Evolutionary conservation across 2,888 invertebrate genomes (phyloP).

Genomic region (Macrophya alboannulata): DNA sequence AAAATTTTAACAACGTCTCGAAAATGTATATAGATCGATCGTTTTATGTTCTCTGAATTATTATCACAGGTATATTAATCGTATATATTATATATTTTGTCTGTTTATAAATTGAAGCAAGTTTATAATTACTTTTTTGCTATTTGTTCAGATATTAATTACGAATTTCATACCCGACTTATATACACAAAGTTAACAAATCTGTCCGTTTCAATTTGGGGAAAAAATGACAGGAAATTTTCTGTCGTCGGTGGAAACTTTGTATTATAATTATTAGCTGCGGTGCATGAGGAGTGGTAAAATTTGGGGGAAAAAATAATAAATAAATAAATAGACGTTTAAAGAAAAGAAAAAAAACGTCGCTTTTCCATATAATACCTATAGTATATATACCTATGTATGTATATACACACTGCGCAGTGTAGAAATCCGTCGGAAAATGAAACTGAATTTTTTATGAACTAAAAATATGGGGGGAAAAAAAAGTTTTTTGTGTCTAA

Average conservation of each 20-base stretch:
- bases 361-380: not conserved
- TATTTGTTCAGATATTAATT: not conserved
- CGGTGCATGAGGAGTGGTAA: too few species aligned
- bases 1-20: not conserved
- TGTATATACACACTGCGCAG: not conserved
- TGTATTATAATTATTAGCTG: not conserved
- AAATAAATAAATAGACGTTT: too few species aligned
- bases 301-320: too few species aligned
- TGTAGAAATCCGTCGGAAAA: not conserved
- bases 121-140: conserved; percentile 1
- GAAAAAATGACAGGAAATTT: not conserved
- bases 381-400: too few species aligned
- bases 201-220: not conserved
- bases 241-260: not conserved
- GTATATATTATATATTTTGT: not conserved
- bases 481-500: not conserved
- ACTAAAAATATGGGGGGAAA: not conserved
- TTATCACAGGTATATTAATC: too few species aligned
- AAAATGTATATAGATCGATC: not conserved
- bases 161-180: not conserved
- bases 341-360: not conserved
- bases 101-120: not conserved
- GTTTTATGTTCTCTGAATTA: not conserved
- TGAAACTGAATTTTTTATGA: conserved; percentile 15
- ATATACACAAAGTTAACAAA: not conserved